Evolutionary conservation across 2,797 vertebrate genomes (phyloP), one percentile per base, ranked within the genome.

Genomic region (Chloroceryle inda): DNA sequence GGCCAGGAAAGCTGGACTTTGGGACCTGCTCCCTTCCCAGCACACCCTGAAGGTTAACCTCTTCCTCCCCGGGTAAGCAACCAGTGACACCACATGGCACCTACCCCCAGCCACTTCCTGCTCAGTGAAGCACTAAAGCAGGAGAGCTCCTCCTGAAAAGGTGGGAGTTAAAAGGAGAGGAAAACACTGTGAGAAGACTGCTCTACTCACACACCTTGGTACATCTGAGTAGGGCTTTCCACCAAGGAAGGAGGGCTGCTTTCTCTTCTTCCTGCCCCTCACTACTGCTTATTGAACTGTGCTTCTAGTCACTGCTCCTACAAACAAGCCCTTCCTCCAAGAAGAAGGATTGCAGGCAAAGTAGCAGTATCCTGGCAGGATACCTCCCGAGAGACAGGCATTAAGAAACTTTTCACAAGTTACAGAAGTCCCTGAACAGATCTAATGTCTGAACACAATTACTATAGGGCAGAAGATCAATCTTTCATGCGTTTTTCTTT

Each of bases 1-100:
- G 45, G 75, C 22, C 72, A 89, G 61, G 23, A 86, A 90, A 87
- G 17, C n/a, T 42, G 83, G 82, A 90, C 94, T 94, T 89, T 84
- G 82, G 53, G 68, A 89, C 23, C 61, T 24, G 44, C 9, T 64
- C 53, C 82, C 76, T 62, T 59, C 52, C 80, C 67, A 81, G 35
- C 35, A 10, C 77, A n/a, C 49, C 62, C 40, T 49, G n/a, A 53
- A 93, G 53, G 69, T 94, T 94, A 94, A 95, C 94, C 85, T 81
- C 79, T 81, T 88, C 29, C 88, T 95, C 44, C 29, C 62, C 62
- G 55, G 23, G 17, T 4, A 63, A 11, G 56, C 22, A 81, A 63
- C 31, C 38, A 42, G 11, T 1, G 6, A 21, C 47, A 69, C 49
- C 49, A 45, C 27, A 17, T 0, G 9, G 47, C 31, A 50, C 16